Evolutionary conservation across 2,113 vertebrate species (phyloP), one percentile per base, ranked within the genome.

Genomic region (Panthera uncia): DNA sequence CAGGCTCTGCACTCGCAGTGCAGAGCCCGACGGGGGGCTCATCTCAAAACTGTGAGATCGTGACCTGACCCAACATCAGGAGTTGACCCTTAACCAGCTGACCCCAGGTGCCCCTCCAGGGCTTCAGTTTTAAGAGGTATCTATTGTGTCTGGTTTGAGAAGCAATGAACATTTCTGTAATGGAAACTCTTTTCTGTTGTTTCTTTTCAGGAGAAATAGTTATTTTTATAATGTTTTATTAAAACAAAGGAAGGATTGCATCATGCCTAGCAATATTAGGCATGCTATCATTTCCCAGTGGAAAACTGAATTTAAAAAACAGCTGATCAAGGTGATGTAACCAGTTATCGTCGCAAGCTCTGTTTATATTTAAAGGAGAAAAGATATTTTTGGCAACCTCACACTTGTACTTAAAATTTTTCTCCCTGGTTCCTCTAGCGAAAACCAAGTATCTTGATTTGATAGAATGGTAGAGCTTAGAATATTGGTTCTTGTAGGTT

Each of bases 181-280:
- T 69, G 63, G 50, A 41, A 63, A 21, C 57, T 63, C 13, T 52
- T 91, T 85, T 91, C 36, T 63, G 78, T 71, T 82, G 50, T 91
- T 94, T 96, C 27, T 81, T 93, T 91, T 73, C 52, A 55, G 29
- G 33, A 92, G 69, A 92, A 91, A 80, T 82, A 89, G 13, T 82
- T 97, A 31, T 23, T 50, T 96, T 94, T 41, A 71, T 65, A 90
- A 90, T 89, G 33, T 96, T 92, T 84, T 93, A 80, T 96, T 96
- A 93, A 96, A 89, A 89, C 71, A 76, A 89, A 92, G 57, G n/a
- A 79, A 87, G 25, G 93, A 90, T 99, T 99, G 97, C 98, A 97
- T 99, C 98, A 99, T 98, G 89, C 97, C 83, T 96, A 95, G 63
- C 95, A 83, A 97, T 98, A 98, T 85, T 95, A 13, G 89, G 94